A percentile compares a stretch with the other conserved stretches of the same genome.
Evolutionary conservation across 2,797 vertebrate genomes (phyloP).

Genomic region (Delichon dasypus): DNA sequence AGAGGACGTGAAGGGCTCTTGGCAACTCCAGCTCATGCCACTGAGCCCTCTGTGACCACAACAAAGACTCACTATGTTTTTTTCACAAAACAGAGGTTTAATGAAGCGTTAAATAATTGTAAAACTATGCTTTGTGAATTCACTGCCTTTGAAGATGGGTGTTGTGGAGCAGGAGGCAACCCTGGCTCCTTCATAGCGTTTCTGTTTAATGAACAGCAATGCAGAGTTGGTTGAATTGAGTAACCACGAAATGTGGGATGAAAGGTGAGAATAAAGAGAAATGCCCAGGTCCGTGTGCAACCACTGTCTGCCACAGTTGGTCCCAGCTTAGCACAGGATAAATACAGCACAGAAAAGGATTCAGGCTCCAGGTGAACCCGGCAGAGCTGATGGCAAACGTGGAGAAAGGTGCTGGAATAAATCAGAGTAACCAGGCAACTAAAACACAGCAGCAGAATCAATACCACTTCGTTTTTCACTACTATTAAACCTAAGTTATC

Average conservation of each 20-base stretch:
- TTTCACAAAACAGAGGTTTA: neutral
- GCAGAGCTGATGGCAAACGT: neutral
- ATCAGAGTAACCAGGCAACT: neutral
- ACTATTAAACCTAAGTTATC: neutral
- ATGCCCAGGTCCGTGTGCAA: neutral
- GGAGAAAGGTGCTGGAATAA: neutral
- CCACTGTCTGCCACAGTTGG: neutral
- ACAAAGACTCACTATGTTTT: neutral
- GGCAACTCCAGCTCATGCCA: neutral
- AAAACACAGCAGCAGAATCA: neutral
- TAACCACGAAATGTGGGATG: neutral
- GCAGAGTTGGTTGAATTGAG: neutral
- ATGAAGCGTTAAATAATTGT: neutral
- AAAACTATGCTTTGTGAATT: neutral
- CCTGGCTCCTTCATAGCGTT: neutral
- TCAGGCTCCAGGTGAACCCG: neutral
- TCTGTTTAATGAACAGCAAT: neutral
- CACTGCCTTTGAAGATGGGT: neutral
- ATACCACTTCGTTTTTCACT: accelerated
- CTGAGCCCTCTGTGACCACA: neutral
- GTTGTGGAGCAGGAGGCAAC: neutral
- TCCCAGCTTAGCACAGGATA: no score
- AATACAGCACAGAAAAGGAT: neutral
- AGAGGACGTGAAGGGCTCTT: neutral
- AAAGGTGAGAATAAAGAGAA: neutral